Evolutionary conservation across 2,113 vertebrate species (phyloP).

Genomic region (Oreochromis aureus): DNA sequence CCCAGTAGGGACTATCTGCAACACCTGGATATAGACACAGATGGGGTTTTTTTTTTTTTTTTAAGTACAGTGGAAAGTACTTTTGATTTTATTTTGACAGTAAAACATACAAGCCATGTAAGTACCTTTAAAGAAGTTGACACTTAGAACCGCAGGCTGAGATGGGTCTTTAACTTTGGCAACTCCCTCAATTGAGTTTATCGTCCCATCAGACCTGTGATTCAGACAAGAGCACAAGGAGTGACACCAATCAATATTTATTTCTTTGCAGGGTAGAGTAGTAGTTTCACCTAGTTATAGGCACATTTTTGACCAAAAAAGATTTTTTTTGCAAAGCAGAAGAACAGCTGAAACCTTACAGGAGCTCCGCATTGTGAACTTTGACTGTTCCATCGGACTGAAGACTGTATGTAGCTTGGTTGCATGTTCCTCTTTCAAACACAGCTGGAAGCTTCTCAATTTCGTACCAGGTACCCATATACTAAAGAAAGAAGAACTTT

Average conservation of each 20-base stretch:
- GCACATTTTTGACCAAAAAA: not conserved
- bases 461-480: conserved; percentile 59
- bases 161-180: conserved; percentile 25
- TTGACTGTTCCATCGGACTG: conserved; percentile 27
- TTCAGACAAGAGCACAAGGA: not conserved
- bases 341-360: conserved; percentile 21
- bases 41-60: too few relatives aligned
- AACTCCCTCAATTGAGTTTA: conserved; percentile 26
- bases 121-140: conserved; percentile 51
- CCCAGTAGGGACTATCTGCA: conserved; percentile 33
- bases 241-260: not conserved
- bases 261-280: not conserved
- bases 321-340: fast-evolving
- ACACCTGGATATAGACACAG: not conserved
- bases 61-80: fast-evolving
- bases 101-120: not conserved
- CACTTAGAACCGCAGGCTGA: conserved; percentile 29
- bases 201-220: conserved; percentile 27
- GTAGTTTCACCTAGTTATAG: not conserved
- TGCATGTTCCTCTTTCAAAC: conserved; percentile 43
- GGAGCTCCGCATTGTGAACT: conserved; percentile 22
- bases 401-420: conserved; percentile 34
- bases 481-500: conserved; percentile 9
- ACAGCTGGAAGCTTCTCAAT: conserved; percentile 45
- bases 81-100: not conserved